Evolutionary conservation across 2,888 invertebrate genomes (phyloP).

Genomic region (Rhyacophila evoluta): DNA sequence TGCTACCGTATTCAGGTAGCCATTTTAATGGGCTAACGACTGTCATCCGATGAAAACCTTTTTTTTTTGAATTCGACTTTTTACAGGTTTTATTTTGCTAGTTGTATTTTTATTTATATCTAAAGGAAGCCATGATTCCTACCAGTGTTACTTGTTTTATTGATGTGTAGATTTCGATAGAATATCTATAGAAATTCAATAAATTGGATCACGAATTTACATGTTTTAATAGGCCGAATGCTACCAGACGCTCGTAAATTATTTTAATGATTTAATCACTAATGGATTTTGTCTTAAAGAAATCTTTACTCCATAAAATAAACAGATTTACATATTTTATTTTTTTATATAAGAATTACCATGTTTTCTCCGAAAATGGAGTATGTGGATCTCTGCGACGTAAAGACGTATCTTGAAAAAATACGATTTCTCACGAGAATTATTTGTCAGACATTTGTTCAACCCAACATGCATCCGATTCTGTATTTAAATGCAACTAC

Average conservation of each 20-base stretch:
- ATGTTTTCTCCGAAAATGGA: no score
- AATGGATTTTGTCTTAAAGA: background rate
- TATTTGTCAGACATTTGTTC: no score
- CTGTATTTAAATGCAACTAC: no score
- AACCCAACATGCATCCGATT: no score
- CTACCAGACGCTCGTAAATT: background rate
- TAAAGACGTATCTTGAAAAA: no score
- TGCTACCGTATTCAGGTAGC: slow-evolving; percentile 51
- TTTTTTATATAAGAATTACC: no score
- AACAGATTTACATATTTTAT: no score
- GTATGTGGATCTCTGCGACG: no score
- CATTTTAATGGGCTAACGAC: slow-evolving; percentile 55
- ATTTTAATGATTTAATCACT: background rate
- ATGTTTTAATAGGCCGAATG: slow-evolving; percentile 7
- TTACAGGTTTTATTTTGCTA: slow-evolving; percentile 39
- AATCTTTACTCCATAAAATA: background rate
- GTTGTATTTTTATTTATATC: slow-evolving; percentile 42
- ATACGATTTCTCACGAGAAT: background rate
- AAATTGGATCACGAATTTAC: slow-evolving; percentile 32
- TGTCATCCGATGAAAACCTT: slow-evolving; percentile 52
- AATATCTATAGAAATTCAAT: slow-evolving; percentile 37
- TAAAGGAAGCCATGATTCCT: slow-evolving; percentile 50
- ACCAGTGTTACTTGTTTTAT: slow-evolving; percentile 33
- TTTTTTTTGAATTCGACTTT: slow-evolving; percentile 48
- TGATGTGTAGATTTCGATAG: slow-evolving; percentile 37